Evolutionary conservation across 2,888 invertebrate species (phyloP).

Genomic region (Tipula confusa): DNA sequence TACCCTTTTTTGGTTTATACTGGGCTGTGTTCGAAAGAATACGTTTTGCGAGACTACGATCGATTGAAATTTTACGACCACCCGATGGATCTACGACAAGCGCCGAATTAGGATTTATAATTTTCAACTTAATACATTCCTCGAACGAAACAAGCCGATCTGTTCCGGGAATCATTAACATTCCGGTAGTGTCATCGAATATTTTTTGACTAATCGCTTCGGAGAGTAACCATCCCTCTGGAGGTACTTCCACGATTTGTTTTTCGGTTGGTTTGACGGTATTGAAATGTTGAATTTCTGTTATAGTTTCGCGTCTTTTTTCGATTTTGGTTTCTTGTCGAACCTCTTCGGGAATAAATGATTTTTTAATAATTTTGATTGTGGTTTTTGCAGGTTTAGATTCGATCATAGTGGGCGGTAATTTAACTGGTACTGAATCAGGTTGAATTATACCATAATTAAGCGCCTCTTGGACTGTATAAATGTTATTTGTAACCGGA

Average conservation of each 20-base stretch:
- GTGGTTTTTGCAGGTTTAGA: constrained; percentile 55
- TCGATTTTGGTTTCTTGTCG: constrained; percentile 44
- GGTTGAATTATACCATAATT: constrained; percentile 67
- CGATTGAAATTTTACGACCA: constrained; percentile 62
- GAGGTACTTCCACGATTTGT: constrained; percentile 72
- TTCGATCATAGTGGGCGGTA: constrained; percentile 46
- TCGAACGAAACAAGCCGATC: constrained; percentile 78
- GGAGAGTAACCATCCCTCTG: constrained; percentile 75
- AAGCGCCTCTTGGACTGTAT: constrained; percentile 73
- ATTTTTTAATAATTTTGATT: constrained; percentile 57
- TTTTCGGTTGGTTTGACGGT: constrained; percentile 52
- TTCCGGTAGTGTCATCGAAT: constrained; percentile 77
- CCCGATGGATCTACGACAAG: constrained; percentile 73
- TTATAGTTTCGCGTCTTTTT: constrained; percentile 44
- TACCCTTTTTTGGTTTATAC: constrained; percentile 56
- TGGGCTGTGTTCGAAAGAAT: constrained; percentile 75
- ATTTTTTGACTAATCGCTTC: constrained; percentile 79
- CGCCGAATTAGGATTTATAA: constrained; percentile 81
- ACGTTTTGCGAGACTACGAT: constrained; percentile 70
- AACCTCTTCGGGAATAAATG: constrained; percentile 44
- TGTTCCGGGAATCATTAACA: constrained; percentile 81
- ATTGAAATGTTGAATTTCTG: constrained; percentile 43
- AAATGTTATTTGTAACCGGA: constrained; percentile 65
- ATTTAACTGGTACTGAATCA: constrained; percentile 49
- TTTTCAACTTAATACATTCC: constrained; percentile 79